Evolutionary conservation across 1,140 invertebrate genomes (phyloP), one percentile per base, ranked within the genome.

Genomic region (Coelopa frigida): DNA sequence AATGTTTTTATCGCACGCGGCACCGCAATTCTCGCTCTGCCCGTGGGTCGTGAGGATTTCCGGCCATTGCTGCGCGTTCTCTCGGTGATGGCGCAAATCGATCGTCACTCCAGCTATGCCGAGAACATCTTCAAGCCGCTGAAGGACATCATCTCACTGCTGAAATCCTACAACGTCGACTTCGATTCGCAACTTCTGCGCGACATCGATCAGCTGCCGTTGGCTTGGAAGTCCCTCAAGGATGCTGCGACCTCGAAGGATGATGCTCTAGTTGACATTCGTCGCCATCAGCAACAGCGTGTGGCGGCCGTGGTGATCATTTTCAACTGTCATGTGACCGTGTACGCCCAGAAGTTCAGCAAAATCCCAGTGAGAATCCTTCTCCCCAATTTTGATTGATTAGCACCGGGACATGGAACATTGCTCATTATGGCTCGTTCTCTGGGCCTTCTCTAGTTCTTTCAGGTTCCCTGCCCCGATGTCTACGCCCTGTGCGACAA

Each of bases 221-320:
- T 91, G 52, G 79, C 81, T 56, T 98, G 94, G 94, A 79, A 75
- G 27, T 84, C 83, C 46, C 78, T 89, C n/a, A 92, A 95, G 70
- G 93, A 93, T 71, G 58, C 75, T 52, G 82, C 86, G 6, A 78
- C 85, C 14, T 79, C 84, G 48, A 82, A 88, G 21, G 91, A 89
- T 67, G 89, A 94, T 68, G 78, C 83, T 15, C 85, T 95, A 12
- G 83, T 82, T 24, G 89, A 92, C 22, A 76, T 89, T 46, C 77
- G 56, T 39, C 44, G 29, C 32, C 56, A 59, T 47, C 73, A 55
- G 76, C 82, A 36, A 74, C 83, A 88, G 58, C 84, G 89, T 59
- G 73, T 81, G 27, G 80, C 88, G 14, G 79, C 80, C 12, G 85
- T 88, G 18, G 75, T 85, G 46, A 76, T 74, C 4, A 75, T 82